Evolutionary conservation across 1,140 invertebrate species (phyloP), one percentile per base, ranked within the genome.

Genomic region (Muscidifurax raptorellus): DNA sequence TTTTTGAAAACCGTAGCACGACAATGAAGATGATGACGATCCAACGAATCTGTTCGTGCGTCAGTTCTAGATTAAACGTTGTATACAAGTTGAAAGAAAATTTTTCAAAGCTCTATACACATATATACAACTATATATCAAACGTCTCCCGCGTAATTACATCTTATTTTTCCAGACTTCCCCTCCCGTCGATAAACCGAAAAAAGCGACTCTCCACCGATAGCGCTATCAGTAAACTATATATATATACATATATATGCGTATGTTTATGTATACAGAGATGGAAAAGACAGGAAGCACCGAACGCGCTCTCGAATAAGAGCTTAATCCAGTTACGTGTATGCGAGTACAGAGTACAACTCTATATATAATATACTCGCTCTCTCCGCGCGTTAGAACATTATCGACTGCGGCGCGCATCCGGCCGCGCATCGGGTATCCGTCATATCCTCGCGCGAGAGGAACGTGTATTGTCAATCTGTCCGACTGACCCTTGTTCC

Each of bases 401-500:
- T 72, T 72, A 27, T 76, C 36, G 74, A 59, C 52, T 59, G 52
- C 5, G 6, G 52, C 22, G 52, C 22, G 52, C 52, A 59, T 59
- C 52, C 52, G 52, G 52, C 18, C 52, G 52, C 52, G 22, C 22
- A 40, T 40, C 52, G 52, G 52, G 52, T 59, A 59, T 59, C 52
- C 52, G 52, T 59, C 52, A 22, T 59, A 59, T 52, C 47, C 52
- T 22, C 52, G 52, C 52, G 52, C 15, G 47, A 52, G 47, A 52
- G 40, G 10, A 10, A 40, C 4, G n/a, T n/a, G 10, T 40, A 40
- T 40, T 40, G 47, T 52, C 47, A 52, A 52, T 52, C 47, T 59
- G 59, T 28, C 30, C 64, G 47, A 82, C 78, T 80, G 71, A 75
- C 36, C 72, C 59, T 83, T 64, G 81, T 30, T 18, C 59, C 72